phyloP scores from a whole-genome alignment of 35 echinoderm and acorn worm genomes.

The Anneissia japonica region DNA sequence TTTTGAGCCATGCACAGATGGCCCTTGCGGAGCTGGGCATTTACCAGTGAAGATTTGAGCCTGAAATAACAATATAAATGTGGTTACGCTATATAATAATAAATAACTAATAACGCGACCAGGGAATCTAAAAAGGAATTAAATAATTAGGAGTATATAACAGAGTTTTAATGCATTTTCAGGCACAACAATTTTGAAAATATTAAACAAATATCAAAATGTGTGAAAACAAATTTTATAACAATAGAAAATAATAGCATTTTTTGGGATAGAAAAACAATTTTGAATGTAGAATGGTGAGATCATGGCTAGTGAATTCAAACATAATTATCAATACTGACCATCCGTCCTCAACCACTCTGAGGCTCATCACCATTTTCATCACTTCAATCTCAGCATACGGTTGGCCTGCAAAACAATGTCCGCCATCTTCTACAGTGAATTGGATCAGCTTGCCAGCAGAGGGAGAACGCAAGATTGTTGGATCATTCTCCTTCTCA shows the following conservation, averaged over 20 bases:
- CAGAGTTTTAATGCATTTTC: background rate
- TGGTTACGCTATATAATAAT: background rate
- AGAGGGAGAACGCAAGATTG: constrained; percentile 78
- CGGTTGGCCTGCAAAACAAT: constrained; percentile 61
- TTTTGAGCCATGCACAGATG: constrained; percentile 37
- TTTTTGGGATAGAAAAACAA: no score
- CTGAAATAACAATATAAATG: constrained; percentile 30
- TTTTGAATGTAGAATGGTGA: no score
- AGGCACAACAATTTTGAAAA: background rate
- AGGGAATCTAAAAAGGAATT: background rate
- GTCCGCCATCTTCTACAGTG: constrained; percentile 78
- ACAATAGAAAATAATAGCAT: no score
- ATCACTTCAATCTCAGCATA: constrained; percentile 99
- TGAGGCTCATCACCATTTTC: constrained; percentile 98
- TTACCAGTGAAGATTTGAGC: constrained; percentile 60
- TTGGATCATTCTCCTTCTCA: constrained; percentile 96
- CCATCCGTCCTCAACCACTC: constrained; percentile 74
- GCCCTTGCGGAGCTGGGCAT: constrained; percentile 41
- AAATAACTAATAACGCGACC: background rate
- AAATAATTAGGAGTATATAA: background rate
- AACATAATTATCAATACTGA: no score
- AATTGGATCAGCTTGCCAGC: constrained; percentile 88
- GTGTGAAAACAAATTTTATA: no score
- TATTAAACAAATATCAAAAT: no score
- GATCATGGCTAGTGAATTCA: no score